phyloP scores from a whole-genome alignment of 2,113 vertebrate species.

The Choloepus hoffmanni region DNA sequence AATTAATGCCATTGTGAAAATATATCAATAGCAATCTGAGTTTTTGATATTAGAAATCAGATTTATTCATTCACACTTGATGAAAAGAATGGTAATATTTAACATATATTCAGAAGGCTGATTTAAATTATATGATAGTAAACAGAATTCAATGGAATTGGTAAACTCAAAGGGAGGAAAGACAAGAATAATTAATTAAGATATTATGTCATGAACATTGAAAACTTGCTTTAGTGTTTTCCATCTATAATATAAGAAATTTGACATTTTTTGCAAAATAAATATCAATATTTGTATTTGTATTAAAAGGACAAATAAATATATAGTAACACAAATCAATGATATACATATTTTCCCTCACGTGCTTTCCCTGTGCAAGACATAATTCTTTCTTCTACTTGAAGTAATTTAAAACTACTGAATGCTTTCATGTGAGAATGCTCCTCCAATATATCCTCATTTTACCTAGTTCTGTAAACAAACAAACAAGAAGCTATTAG shows the following conservation, averaged over 20 bases:
- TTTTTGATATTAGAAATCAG: background rate
- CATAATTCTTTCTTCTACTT: background rate
- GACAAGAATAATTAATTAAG: background rate
- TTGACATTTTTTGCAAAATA: constrained; percentile 18
- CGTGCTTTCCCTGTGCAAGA: background rate
- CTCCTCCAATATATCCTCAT: background rate
- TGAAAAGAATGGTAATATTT: background rate
- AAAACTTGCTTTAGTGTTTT: background rate
- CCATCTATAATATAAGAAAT: background rate
- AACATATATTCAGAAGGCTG: background rate
- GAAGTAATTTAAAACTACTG: background rate
- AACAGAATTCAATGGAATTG: background rate
- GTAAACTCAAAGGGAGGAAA: background rate
- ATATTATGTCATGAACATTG: background rate
- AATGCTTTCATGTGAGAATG: background rate
- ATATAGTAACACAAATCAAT: background rate
- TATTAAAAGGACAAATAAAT: background rate
- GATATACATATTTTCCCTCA: background rate
- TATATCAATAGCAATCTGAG: background rate
- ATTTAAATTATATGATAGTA: background rate
- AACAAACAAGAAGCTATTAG: background rate
- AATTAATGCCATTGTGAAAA: background rate
- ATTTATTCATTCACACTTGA: background rate
- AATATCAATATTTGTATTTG: background rate
- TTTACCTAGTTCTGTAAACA: constrained; percentile 28